phyloP scores from a whole-genome alignment of 2,113 vertebrate genomes.

The Dicaeum eximium region DNA sequence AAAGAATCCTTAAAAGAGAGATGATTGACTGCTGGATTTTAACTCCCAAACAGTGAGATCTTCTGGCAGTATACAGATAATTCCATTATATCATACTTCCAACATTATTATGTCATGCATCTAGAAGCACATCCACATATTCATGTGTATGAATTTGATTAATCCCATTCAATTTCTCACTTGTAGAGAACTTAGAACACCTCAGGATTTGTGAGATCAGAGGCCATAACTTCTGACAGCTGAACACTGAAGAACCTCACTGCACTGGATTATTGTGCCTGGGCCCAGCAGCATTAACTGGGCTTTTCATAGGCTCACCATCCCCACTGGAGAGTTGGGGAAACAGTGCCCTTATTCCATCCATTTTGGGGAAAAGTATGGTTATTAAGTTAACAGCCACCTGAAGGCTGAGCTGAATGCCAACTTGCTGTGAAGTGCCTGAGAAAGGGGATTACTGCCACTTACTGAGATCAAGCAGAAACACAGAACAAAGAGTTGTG shows the following conservation, averaged over 20 bases:
- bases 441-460: background rate
- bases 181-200: background rate
- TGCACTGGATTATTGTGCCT: background rate
- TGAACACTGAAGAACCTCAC: background rate
- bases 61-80: background rate
- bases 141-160: background rate
- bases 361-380: background rate
- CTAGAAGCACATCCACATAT: background rate
- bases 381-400: background rate
- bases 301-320: background rate
- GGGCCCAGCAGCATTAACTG: background rate
- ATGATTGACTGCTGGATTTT: background rate
- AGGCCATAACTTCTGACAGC: background rate
- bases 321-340: background rate
- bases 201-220: background rate
- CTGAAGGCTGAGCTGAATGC: background rate
- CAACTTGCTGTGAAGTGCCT: background rate
- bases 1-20: background rate
- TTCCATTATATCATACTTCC: background rate
- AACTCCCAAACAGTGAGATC: background rate
- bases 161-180: background rate
- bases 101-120: background rate
- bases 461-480: background rate
- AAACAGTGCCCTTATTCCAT: background rate
- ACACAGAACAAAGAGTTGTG: background rate